Conservation (phyloP, 2,888 invertebrate genomes). For the Meta bourneti region DNA sequence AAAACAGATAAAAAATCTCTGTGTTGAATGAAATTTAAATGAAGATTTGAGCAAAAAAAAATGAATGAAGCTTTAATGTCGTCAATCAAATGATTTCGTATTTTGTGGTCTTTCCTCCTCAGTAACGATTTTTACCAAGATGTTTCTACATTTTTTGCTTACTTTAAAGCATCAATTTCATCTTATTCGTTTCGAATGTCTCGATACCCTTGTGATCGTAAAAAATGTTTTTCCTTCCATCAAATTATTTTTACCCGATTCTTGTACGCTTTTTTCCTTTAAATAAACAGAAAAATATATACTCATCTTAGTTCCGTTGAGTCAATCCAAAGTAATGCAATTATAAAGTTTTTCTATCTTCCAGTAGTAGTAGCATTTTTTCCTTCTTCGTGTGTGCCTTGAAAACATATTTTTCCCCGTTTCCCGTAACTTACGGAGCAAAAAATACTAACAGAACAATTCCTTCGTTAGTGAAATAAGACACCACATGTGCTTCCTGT, state of each 20-base stretch:
- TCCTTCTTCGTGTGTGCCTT: slow-evolving; percentile 32
- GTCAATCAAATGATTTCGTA: slow-evolving; percentile 40
- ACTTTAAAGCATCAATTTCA: slow-evolving; percentile 7
- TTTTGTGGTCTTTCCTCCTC: slow-evolving; percentile 9
- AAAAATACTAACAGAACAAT: slow-evolving; percentile 21
- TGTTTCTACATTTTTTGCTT: slow-evolving; percentile 6
- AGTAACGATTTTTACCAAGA: slow-evolving; percentile 15
- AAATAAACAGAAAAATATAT: slow-evolving; percentile 12
- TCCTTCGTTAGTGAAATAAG: slow-evolving; percentile 53
- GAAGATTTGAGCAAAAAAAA: slow-evolving; percentile 17
- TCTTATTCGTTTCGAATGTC: background rate
- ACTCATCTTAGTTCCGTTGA: slow-evolving; percentile 39
- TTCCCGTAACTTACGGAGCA: background rate
- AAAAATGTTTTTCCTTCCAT: slow-evolving; percentile 37
- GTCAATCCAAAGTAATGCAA: slow-evolving; percentile 69
- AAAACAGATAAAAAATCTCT: background rate
- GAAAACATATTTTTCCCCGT: background rate
- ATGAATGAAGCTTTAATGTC: slow-evolving; percentile 7
- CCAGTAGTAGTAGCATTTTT: slow-evolving; percentile 32
- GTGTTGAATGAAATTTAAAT: slow-evolving; percentile 15
- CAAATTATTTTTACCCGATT: slow-evolving; percentile 52
- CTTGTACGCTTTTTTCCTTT: slow-evolving; percentile 9
- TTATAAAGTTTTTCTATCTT: slow-evolving; percentile 50
- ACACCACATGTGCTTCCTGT: slow-evolving; percentile 3
- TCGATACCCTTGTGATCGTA: slow-evolving; percentile 3